Base-by-base conservation (phyloP, 2,888 invertebrate genomes). In the Drosophila atroscutellata region DNA sequence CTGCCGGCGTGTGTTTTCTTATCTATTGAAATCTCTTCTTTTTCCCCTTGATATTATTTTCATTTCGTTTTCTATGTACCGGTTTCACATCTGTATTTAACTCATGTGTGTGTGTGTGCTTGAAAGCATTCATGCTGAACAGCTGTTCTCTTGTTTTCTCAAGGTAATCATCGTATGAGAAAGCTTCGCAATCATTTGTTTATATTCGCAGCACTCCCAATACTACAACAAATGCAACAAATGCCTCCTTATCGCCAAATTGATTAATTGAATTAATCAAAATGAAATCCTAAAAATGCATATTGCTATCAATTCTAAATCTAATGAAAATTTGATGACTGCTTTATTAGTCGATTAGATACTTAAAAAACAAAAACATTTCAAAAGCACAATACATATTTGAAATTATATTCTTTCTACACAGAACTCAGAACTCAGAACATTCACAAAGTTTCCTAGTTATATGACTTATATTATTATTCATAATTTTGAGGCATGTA, bases 141-240 rank as follows among this genome's bases (percentile, higher is more conserved):
- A 84, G 84, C 90, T 84, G 89, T 84, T 89, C 70, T 24, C 45
- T 24, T 45, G n/a, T 11, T 37, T 70, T 67, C 69, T 61, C 30
- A 28, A 58, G 39, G 79, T 60, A 81, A 57, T 45, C 9, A 45
- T 24, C 24, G 54, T 74, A 73, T 81, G 84, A 71, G 84, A 83
- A 77, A 77, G 77, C 56, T 24, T 45, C 24, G n/a, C 61, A 77
- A 62, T 77, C 61, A 73, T 77, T 78, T 81, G 64, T 78, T 72
- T 81, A 77, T 57, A 57, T 77, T 66, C 36, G 37, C 36, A 28
- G 13, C 50, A 62, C 34, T 50, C 52, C 1, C 42, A 20, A 42
- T 42, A 42, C 20, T 57, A 59, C 47, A 63, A 55, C 45, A 55
- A 45, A 20, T 18, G 9, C 9, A 34, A 9, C 24, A 55, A 70